phyloP scores from a whole-genome alignment of 1,140 invertebrate genomes.

The Tetraneura akinire region DNA sequence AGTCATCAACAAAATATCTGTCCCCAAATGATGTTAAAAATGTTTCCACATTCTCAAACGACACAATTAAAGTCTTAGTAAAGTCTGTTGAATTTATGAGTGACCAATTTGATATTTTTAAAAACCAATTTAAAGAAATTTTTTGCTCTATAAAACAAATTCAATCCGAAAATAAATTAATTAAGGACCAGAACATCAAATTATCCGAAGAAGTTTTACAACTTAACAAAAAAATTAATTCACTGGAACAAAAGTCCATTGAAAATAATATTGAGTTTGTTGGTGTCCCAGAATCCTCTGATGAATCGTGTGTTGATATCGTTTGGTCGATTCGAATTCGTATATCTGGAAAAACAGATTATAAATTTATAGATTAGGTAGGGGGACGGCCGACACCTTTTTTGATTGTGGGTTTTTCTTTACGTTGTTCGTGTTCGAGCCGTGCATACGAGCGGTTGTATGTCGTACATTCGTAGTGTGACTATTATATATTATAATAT shows the following conservation, averaged over 20 bases:
- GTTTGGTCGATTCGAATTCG: too few relatives aligned
- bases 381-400: too few relatives aligned
- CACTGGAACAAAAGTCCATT: neutral
- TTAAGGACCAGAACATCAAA: neutral
- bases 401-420: too few relatives aligned
- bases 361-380: too few relatives aligned
- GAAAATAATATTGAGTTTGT: neutral
- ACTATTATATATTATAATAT: too few relatives aligned
- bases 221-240: too few relatives aligned
- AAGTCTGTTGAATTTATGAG: neutral
- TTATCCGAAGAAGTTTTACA: neutral
- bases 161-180: neutral
- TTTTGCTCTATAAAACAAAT: neutral
- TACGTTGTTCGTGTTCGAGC: too few relatives aligned
- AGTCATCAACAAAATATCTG: neutral
- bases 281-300: neutral
- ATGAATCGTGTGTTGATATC: neutral
- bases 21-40: neutral
- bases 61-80: neutral
- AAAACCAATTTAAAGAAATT: neutral
- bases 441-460: too few relatives aligned
- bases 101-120: neutral
- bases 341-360: too few relatives aligned
- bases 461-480: too few relatives aligned
- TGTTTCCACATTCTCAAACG: neutral